Evolutionary conservation across 1,140 invertebrate genomes (phyloP).

Genomic region (Arion vulgaris): DNA sequence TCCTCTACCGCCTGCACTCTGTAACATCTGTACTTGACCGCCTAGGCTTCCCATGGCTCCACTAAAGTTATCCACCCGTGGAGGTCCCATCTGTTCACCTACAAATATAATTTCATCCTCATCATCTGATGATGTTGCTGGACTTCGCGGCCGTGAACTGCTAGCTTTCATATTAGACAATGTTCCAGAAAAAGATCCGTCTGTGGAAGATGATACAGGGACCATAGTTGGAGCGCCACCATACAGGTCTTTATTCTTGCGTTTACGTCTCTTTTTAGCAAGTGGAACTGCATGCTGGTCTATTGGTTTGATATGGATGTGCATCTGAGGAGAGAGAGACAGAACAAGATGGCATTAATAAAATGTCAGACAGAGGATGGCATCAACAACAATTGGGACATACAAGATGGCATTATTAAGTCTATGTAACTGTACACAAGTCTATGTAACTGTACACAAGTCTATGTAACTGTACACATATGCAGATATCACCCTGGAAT

Average conservation of each 20-base stretch:
- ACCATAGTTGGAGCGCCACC: conserved; percentile 51
- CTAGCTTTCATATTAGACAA: conserved; percentile 28
- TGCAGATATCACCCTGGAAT: too few relatives aligned
- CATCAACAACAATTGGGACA: neutral
- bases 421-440: too few relatives aligned
- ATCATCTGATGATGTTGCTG: conserved; percentile 29
- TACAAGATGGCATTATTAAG: too few relatives aligned
- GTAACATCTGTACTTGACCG: conserved; percentile 34
- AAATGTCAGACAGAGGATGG: neutral
- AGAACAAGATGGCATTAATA: neutral
- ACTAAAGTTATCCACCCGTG: conserved; percentile 37
- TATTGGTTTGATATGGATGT: conserved; percentile 55
- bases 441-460: too few relatives aligned
- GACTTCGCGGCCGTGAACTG: conserved; percentile 15
- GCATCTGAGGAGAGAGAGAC: conserved; percentile 51
- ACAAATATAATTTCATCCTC: conserved; percentile 45
- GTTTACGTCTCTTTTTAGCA: conserved; percentile 42
- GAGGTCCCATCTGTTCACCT: conserved; percentile 28
- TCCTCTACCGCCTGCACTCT: conserved; percentile 19
- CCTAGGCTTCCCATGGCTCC: conserved; percentile 22
- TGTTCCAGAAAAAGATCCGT: conserved; percentile 23
- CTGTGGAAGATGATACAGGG: conserved; percentile 36
- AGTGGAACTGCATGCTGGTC: conserved; percentile 34
- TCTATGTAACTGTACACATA: too few relatives aligned
- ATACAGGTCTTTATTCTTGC: conserved; percentile 51